Percentiles rank a stretch among this genome's conserved stretches.
These are phyloP conservation scores for Tachysurus vachellii DNA, from an alignment of 2,113 vertebrate genomes.

Conservation along the genomic window DNA sequence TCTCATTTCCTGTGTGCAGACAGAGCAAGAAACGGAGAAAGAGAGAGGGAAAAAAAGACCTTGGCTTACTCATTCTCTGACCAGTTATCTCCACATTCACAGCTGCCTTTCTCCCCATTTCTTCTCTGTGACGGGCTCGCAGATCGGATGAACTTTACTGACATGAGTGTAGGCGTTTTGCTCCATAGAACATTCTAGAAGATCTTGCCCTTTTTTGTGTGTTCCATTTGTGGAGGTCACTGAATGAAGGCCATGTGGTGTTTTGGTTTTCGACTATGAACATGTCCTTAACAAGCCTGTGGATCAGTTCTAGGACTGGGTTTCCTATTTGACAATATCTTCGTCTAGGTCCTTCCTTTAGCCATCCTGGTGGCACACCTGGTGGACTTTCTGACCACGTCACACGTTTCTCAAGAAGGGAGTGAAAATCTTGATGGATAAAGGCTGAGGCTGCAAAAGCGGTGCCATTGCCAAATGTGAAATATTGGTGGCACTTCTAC, in stretches of 20 bases:
- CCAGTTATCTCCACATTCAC: conserved; percentile 54
- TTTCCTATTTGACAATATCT: conserved; percentile 32
- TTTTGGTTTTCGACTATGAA: conserved; percentile 38
- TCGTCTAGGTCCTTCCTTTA: conserved; percentile 25
- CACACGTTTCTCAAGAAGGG: conserved; percentile 39
- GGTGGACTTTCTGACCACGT: conserved; percentile 27
- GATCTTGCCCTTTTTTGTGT: conserved; percentile 31
- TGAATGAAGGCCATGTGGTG: conserved; percentile 24
- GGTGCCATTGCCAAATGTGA: conserved; percentile 29
- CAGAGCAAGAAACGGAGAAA: conserved; percentile 29
- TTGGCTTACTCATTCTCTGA: conserved; percentile 48
- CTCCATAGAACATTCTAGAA: conserved; percentile 45
- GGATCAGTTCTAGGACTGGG: conserved; percentile 39
- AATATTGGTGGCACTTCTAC: conserved; percentile 28
- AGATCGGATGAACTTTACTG: conserved; percentile 40
- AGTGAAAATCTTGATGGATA: conserved; percentile 38
- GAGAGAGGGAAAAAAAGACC: conserved; percentile 40
- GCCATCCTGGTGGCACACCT: conserved; percentile 14
- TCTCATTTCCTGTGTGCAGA: conserved; percentile 79
- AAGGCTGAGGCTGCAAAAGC: conserved; percentile 15
- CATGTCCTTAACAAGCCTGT: conserved; percentile 7
- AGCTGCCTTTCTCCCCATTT: conserved; percentile 46
- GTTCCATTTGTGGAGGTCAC: conserved; percentile 11
- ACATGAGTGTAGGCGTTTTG: conserved; percentile 8
- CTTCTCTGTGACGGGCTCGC: conserved; percentile 25